Evolutionary conservation across 2,797 vertebrate genomes (phyloP).

Genomic region (Phalloptychus januarius): DNA sequence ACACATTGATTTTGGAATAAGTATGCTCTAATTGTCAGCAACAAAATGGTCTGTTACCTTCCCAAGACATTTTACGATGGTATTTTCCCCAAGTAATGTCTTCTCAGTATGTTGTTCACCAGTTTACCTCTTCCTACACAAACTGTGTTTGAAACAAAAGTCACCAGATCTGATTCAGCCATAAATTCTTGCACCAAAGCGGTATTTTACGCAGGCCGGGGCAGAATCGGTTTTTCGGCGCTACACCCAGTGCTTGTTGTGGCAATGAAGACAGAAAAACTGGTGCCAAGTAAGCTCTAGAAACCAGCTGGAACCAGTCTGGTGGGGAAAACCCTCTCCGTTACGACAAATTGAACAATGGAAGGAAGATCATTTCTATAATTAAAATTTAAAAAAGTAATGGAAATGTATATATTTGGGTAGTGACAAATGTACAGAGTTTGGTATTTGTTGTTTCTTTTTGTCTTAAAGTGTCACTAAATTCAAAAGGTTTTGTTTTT

Average conservation of each 20-base stretch:
- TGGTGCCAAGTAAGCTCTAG: background rate
- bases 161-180: background rate
- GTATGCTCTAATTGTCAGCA: background rate
- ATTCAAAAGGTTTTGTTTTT: slow-evolving; percentile 12
- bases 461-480: background rate
- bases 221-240: background rate
- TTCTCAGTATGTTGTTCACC: background rate
- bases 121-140: background rate
- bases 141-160: slow-evolving; percentile 3
- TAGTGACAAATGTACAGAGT: background rate
- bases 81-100: background rate
- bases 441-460: background rate
- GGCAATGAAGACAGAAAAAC: background rate
- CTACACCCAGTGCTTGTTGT: background rate
- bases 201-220: background rate
- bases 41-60: background rate
- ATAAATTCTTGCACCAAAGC: background rate
- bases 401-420: background rate
- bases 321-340: background rate
- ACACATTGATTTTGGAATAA: background rate
- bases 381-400: background rate
- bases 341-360: background rate
- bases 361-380: background rate
- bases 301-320: background rate
- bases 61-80: background rate